Evolutionary conservation across 1,140 invertebrate species (phyloP).

Genomic region (Hormaphis cornu): DNA sequence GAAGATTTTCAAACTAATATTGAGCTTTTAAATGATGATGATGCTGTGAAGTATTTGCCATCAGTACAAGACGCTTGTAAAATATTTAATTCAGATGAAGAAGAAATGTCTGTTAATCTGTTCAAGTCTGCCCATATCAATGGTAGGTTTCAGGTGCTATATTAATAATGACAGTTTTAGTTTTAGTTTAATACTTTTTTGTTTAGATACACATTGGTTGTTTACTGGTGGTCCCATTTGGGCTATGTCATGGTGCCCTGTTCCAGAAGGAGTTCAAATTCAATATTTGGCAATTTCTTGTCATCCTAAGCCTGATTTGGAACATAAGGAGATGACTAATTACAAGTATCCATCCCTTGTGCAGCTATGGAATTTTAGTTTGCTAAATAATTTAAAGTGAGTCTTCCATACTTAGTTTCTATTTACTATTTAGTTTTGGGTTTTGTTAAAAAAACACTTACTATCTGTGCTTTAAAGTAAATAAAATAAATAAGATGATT

Average conservation of each 20-base stretch:
- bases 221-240: constrained; percentile 54
- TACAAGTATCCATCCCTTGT: constrained; percentile 46
- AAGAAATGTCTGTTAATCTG: constrained; percentile 1
- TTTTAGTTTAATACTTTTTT: background rate
- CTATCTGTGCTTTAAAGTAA: too few relatives aligned
- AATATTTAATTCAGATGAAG: background rate
- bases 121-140: constrained; percentile 1
- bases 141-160: background rate
- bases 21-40: background rate
- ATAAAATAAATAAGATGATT: too few relatives aligned
- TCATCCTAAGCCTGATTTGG: constrained; percentile 44
- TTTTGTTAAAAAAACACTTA: too few relatives aligned
- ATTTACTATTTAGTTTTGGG: too few relatives aligned
- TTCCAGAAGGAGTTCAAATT: constrained; percentile 36
- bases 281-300: constrained; percentile 48
- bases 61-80: background rate
- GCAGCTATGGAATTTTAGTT: constrained; percentile 52
- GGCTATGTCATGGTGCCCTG: constrained; percentile 50
- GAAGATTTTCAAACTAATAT: background rate
- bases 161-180: background rate
- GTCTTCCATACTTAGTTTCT: constrained; percentile 12
- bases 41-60: background rate
- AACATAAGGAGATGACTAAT: constrained; percentile 41
- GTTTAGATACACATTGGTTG: constrained; percentile 4
- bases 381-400: constrained; percentile 42